Evolutionary conservation across 64 coral and sea anemone species (phyloP).

Genomic region (Acropora tenuis): DNA sequence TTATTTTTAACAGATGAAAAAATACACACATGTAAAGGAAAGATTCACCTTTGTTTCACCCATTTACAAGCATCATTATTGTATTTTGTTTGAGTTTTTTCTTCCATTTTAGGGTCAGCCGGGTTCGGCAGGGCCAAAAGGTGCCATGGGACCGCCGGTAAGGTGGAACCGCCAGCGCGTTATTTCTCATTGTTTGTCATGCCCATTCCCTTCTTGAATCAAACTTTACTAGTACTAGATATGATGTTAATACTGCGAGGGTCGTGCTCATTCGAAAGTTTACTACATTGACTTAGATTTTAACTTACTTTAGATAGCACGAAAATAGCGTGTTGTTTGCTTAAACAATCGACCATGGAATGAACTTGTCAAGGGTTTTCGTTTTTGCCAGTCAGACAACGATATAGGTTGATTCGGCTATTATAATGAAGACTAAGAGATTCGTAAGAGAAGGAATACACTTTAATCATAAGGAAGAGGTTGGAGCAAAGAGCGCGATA

Average conservation of each 20-base stretch:
- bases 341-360: neutral
- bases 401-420: too few species aligned
- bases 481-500: too few species aligned
- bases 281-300: neutral
- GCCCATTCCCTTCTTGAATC: too few species aligned
- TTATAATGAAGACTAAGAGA: too few species aligned
- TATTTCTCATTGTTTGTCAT: neutral
- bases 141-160: slow-evolving; percentile 67
- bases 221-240: too few species aligned
- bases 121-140: slow-evolving; percentile 64
- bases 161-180: neutral
- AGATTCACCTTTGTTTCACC: neutral
- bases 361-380: neutral
- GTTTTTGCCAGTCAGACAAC: too few species aligned
- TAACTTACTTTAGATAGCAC: neutral
- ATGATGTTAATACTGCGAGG: too few species aligned
- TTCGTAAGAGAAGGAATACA: too few species aligned
- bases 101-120: slow-evolving; percentile 37
- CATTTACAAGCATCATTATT: neutral
- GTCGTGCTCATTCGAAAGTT: too few species aligned
- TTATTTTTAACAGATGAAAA: too few species aligned
- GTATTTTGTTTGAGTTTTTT: neutral
- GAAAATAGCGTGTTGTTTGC: neutral
- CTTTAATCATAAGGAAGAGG: too few species aligned
- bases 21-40: too few species aligned